Evolutionary conservation across 2,113 vertebrate species (phyloP).

Genomic region (Myocastor coypus): DNA sequence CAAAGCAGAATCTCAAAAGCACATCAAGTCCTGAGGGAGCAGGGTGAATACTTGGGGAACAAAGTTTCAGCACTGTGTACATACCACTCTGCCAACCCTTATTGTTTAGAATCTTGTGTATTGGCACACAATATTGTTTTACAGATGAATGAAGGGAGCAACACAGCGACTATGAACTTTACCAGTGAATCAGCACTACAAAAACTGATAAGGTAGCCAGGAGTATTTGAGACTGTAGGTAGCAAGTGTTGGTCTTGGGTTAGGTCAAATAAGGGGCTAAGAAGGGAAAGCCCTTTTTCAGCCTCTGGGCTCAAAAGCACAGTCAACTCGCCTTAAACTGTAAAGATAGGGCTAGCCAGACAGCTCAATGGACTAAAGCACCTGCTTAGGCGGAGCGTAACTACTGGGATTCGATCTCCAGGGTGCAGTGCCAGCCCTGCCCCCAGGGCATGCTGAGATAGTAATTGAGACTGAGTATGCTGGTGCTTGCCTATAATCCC

Average conservation of each 20-base stretch:
- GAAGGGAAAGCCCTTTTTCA: neutral
- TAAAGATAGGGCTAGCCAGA: no score
- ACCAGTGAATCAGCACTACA: neutral
- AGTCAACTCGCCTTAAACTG: neutral
- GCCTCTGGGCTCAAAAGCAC: neutral
- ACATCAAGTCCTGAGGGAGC: neutral
- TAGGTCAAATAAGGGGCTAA: neutral
- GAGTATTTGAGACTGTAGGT: no score
- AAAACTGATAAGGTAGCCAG: neutral
- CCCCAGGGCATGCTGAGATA: no score
- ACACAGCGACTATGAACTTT: neutral
- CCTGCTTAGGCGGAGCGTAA: no score
- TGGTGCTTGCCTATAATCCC: no score
- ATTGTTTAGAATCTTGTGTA: neutral
- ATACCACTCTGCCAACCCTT: neutral
- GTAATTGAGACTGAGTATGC: no score
- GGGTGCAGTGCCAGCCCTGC: no score
- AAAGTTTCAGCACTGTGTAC: neutral
- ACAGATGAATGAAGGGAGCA: neutral
- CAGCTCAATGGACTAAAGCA: no score
- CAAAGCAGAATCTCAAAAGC: neutral
- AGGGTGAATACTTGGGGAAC: fast-evolving
- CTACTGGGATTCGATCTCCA: no score
- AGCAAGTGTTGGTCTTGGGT: neutral
- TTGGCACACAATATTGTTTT: neutral